Base-by-base conservation (phyloP, 2,888 invertebrate species). In the Plagodis dolabraria region DNA sequence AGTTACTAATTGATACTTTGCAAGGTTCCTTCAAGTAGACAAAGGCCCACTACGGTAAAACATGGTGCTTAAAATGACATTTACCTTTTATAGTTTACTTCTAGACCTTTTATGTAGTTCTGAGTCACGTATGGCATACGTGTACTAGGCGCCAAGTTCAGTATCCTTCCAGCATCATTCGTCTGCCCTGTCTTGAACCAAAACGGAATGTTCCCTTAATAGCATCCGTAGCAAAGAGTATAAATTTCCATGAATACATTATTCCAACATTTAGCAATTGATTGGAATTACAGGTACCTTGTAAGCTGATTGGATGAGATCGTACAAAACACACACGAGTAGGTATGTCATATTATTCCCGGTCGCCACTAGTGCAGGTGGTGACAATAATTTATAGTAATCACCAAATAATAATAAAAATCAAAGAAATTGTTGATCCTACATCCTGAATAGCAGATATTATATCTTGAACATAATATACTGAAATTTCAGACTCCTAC, bases 11-110 rank as follows among this genome's bases (percentile, higher is more conserved):
- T 22, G 89, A 88, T 89, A 87, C 87, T 87, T 83, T 81, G 85
- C 90, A 91, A 91, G 89, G 89, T 82, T 87, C 86, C 77, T 76
- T 65, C 73, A 83, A 84, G 87, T 89, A 74, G 87, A 87, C 79
- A 88, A 80, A 76, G 78, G 73, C 71, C 78, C 69, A 48, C 47
- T 33, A 33, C 11, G 47, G 33, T 22, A 33, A 48, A 48, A 74
- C 77, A 71, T 71, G 9, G 73, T 79, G 80, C 80, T 84, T 76
- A 76, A 81, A 85, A 83, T 79, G 82, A 81, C 78, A 83, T 83
- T 80, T 80, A 80, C 76, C 75, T 75, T 78, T 22, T 22, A 22
- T 22, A 22, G 22, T 22, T 22, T 22, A 4, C 22, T 4, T 22
- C 22, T 22, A 22, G 22, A 22, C 22, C 22, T 22, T 22, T 22